Evolutionary conservation across 2,113 vertebrate species (phyloP), one percentile per base, ranked within the genome.

Genomic region (Ciconia boyciana): DNA sequence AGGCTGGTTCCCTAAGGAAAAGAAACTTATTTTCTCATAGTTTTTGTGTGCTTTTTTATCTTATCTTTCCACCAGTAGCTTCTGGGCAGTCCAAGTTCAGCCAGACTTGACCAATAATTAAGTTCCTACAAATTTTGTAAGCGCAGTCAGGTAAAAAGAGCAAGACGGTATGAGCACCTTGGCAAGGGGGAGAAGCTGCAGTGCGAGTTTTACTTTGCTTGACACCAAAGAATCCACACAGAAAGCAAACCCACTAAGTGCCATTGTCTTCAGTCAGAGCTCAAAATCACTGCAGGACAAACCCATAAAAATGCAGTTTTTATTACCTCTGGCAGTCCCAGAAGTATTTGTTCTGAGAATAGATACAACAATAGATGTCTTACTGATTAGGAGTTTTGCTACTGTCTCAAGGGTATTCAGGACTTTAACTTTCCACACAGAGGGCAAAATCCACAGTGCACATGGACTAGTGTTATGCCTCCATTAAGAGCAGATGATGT

Each of bases 391-490:
- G 29, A 83, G 55, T 58, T 94, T 83, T 81, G 51, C 62, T 83
- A 13, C 78, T 72, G 18, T 88, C 94, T 68, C 77, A 58, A 77
- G 69, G 51, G 41, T 52, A 28, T 68, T 79, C 62, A 76, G 78
- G 36, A 34, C 41, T 41, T 57, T 28, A 82, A 60, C 34, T 39
- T 87, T 60, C 41, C 43, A 39, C 24, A 60, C 9, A 61, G 69
- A 69, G 70, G 41, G 61, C 54, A 92, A 86, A 68, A 51, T 31
- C 22, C 2, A 10, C 36, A 71, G 32, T 32, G 32, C 31, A 22
- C 29, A 16, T 0, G 1, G 32, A n/a, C 13, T 41, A 4, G 8
- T 36, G 28, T 22, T 72, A 13, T 4, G 9, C 43, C 17, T 64
- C 28, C 41, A 55, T 61, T 57, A 89, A 18, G 13, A 71, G 71